These are phyloP conservation scores for Caenorhabditis imperialis DNA, from an alignment of 2,888 invertebrate species.

Conservation along the genomic window DNA sequence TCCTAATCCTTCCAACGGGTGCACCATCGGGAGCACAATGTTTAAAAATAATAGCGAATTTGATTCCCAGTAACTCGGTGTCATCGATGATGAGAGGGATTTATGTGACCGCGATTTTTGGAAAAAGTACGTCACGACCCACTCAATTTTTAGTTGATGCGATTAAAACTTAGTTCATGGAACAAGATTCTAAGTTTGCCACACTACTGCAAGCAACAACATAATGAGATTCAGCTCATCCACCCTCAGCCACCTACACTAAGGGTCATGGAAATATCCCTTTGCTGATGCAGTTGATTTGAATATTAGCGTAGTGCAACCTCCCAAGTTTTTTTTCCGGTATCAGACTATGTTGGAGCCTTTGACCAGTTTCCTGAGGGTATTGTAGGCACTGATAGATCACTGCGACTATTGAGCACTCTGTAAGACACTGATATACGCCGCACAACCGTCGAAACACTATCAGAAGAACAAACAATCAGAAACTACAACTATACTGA, in stretches of 20 bases:
- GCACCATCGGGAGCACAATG: no score
- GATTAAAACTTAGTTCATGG: no score
- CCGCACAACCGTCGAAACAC: not conserved
- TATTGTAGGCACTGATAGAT: constrained; percentile 1
- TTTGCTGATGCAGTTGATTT: constrained; percentile 37
- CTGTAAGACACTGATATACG: not conserved
- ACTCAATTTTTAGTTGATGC: constrained; percentile 19
- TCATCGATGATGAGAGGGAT: no score
- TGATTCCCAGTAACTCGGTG: no score
- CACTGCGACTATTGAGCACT: constrained; percentile 21
- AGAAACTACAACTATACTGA: constrained; percentile 4
- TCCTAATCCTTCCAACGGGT: no score
- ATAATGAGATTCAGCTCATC: constrained; percentile 36
- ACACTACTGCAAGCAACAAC: no score
- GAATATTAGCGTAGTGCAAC: constrained; percentile 40
- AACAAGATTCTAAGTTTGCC: no score
- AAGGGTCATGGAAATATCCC: constrained; percentile 7
- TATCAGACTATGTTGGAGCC: constrained; percentile 6
- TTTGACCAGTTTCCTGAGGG: not conserved
- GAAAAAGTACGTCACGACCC: constrained; percentile 44
- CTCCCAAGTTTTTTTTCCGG: constrained; percentile 8
- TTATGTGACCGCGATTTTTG: no score
- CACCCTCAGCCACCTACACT: constrained; percentile 43
- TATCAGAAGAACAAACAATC: constrained; percentile 1
- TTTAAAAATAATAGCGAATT: no score